Conservation (phyloP, 2,113 vertebrate genomes). For the Ptilorrhoa leucosticta region DNA sequence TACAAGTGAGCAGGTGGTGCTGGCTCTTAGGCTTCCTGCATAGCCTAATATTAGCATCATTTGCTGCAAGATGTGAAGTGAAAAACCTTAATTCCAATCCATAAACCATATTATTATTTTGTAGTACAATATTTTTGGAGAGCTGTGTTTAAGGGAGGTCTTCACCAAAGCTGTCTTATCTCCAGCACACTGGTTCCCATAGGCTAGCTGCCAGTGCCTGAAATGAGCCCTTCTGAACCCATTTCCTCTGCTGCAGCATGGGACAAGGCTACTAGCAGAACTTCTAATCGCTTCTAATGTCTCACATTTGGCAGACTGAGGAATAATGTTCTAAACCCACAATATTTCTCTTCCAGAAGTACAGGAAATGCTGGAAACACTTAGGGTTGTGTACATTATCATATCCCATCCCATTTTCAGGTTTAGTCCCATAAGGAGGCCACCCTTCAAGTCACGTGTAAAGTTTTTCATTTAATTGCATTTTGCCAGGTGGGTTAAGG, state of each 20-base stretch:
- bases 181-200: not conserved
- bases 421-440: not conserved
- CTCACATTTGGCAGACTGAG: not conserved
- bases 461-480: not conserved
- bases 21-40: not conserved
- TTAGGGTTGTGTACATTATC: not conserved
- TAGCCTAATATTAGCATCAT: not conserved
- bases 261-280: not conserved
- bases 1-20: not conserved
- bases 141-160: not conserved
- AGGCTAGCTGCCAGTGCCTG: not conserved
- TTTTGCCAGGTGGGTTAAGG: not conserved
- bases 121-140: not conserved
- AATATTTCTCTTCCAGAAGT: not conserved
- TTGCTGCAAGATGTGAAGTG: not conserved
- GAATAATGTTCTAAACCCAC: not conserved
- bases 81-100: not conserved
- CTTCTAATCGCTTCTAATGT: not conserved
- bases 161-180: not conserved
- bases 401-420: not conserved
- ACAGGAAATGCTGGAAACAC: not conserved
- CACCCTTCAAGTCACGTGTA: rapidly evolving
- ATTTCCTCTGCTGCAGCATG: not conserved
- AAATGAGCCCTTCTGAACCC: not conserved
- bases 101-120: not conserved